Percentiles rank a stretch among this genome's conserved stretches.
These are phyloP conservation scores for Neomicropteryx cornuta DNA, from an alignment of 1,140 invertebrate species.

Conservation along the genomic window DNA sequence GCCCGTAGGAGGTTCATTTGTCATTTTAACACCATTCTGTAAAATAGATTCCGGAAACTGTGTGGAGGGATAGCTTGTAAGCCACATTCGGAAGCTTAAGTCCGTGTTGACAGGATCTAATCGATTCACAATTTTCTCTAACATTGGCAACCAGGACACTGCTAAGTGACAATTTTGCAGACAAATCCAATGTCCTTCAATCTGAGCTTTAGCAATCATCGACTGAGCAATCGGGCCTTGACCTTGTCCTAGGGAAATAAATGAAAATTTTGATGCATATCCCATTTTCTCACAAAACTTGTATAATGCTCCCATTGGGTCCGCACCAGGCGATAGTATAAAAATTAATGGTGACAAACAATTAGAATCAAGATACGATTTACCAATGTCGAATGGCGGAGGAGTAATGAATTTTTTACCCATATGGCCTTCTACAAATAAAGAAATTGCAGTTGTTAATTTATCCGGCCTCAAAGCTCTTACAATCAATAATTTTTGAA, in stretches of 20 bases:
- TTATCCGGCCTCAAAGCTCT: conserved; percentile 78
- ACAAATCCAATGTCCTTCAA: conserved; percentile 77
- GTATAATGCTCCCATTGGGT: conserved; percentile 70
- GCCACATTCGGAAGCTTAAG: conserved; percentile 63
- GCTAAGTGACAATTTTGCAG: conserved; percentile 93
- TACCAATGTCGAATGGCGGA: conserved; percentile 76
- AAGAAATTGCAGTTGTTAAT: conserved; percentile 48
- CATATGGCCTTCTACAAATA: conserved; percentile 58
- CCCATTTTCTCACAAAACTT: conserved; percentile 74
- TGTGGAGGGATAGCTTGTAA: conserved; percentile 83
- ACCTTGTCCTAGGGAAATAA: conserved; percentile 86
- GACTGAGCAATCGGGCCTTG: conserved; percentile 72
- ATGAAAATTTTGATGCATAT: conserved; percentile 63
- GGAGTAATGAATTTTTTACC: conserved; percentile 73
- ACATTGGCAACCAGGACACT: conserved; percentile 73
- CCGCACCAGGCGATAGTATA: conserved; percentile 81
- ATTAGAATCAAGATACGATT: conserved; percentile 77
- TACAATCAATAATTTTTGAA: conserved; percentile 74
- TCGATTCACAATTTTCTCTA: conserved; percentile 70
- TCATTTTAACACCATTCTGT: conserved; percentile 90
- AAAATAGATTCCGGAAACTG: conserved; percentile 80
- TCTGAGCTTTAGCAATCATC: conserved; percentile 67
- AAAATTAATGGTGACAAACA: conserved; percentile 79
- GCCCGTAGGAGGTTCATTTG: conserved; percentile 84
- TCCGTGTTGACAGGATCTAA: conserved; percentile 68